These are phyloP conservation scores for Acanthurus leucopareius DNA, from an alignment of 2,797 vertebrate species.

Conservation along the genomic window DNA sequence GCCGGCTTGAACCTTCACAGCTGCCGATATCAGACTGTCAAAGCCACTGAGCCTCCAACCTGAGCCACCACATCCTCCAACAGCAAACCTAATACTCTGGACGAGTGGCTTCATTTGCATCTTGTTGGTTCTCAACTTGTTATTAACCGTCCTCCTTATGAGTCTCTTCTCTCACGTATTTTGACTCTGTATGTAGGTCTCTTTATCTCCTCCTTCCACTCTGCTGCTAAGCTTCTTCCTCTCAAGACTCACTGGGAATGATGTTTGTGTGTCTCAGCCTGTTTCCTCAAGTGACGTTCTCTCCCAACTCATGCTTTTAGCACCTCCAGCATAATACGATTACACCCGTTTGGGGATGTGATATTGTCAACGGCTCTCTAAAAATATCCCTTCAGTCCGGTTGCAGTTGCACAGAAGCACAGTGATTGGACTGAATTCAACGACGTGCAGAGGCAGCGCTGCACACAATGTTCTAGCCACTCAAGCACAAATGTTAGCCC, in stretches of 20 bases:
- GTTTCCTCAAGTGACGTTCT: constrained; percentile 64
- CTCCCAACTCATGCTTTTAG: constrained; percentile 75
- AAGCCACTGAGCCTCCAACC: constrained; percentile 34
- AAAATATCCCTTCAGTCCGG: constrained; percentile 65
- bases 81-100: constrained; percentile 57
- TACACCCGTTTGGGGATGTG: constrained; percentile 75
- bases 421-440: constrained; percentile 46
- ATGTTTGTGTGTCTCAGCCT: constrained; percentile 37
- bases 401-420: constrained; percentile 39
- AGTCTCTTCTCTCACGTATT: constrained; percentile 34
- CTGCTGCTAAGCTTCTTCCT: constrained; percentile 46
- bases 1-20: constrained; percentile 58
- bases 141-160: constrained; percentile 52
- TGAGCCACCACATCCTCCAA: constrained; percentile 36
- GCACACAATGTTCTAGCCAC: constrained; percentile 76
- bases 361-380: constrained; percentile 76
- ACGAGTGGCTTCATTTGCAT: constrained; percentile 71
- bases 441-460: constrained; percentile 31
- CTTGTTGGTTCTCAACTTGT: constrained; percentile 56
- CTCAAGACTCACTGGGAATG: constrained; percentile 21
- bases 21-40: constrained; percentile 63
- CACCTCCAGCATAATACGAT: constrained; percentile 79
- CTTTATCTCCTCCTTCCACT: constrained; percentile 46
- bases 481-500: constrained; percentile 76
- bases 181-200: constrained; percentile 32